Evolutionary conservation across 2,888 invertebrate species (phyloP).

Genomic region (Blomia tropicalis): DNA sequence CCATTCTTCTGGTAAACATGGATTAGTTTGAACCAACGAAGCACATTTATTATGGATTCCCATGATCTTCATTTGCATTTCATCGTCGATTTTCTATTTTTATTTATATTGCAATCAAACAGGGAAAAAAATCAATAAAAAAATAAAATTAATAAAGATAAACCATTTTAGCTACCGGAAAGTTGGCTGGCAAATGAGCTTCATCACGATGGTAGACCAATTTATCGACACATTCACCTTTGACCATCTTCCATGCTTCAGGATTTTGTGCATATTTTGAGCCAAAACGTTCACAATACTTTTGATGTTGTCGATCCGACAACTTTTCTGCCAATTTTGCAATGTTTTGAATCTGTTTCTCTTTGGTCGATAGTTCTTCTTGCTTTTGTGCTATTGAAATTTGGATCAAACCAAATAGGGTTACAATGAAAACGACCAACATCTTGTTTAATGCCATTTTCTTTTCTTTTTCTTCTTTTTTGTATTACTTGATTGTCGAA

Average conservation of each 20-base stretch:
- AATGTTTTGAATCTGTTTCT: neutral
- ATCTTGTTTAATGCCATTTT: too few species aligned
- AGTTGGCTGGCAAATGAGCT: constrained; percentile 1
- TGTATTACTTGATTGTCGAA: neutral
- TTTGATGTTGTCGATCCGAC: neutral
- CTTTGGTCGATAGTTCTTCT: too few species aligned
- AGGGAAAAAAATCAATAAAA: neutral
- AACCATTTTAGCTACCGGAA: constrained; percentile 5
- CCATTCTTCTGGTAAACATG: constrained; percentile 8
- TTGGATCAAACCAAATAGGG: too few species aligned
- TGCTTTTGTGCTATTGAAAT: too few species aligned
- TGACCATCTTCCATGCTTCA: neutral
- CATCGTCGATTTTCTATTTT: neutral
- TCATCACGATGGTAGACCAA: neutral
- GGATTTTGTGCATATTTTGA: neutral
- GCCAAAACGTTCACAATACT: constrained; percentile 16
- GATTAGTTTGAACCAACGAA: neutral
- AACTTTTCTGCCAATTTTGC: constrained; percentile 9
- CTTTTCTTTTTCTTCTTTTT: too few species aligned
- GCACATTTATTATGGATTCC: neutral
- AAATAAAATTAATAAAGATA: too few species aligned
- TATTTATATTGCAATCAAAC: too few species aligned
- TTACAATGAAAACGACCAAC: too few species aligned
- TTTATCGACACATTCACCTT: neutral
- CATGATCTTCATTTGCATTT: neutral